Base-by-base conservation (phyloP, 2,888 invertebrate species). In the Congeria kusceri region DNA sequence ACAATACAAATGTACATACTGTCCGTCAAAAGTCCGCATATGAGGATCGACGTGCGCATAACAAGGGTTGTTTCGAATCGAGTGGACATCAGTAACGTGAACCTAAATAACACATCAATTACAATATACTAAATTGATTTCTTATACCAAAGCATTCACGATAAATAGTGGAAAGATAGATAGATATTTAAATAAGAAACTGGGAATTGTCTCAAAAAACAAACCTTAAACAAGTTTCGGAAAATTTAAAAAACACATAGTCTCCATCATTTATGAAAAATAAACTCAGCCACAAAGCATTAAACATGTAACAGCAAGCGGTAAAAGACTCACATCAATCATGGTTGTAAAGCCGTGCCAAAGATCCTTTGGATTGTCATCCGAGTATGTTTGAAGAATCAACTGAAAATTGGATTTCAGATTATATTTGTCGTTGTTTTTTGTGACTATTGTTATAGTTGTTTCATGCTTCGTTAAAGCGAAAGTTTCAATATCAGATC, bases 11-110 rank as follows among this genome's bases (percentile, higher is more conserved):
- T 39, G 15, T 39, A 39, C 39, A 39, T 39, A 39, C 39, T 15
- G 39, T 39, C 39, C 39, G 47, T 75, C 75, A 39, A 63, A 68
- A 39, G 68, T 68, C 4, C 29, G 28, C 39, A 68, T 57, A 29
- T 75, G 68, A 0, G 75, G 75, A 44, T 75, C 75, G 3, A 68
- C 68, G 58, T 56, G 63, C 9, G 75, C 56, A 18, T 68, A 75
- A 27, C 75, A 75, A 3, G 29, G 46, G 9, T 47, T 56, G 49
- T 63, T 56, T 20, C 44, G 27, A 23, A 29, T 32, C 20, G 7
- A n/a, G 9, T 68, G 56, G 29, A 39, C 47, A 7, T 75, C 75
- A 1, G 9, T 27, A 1, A 75, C 72, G 0, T 23, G 7, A 4
- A 72, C 72, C 72, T 72, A 47, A n/a, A 39, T 11, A 39, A n/a